Base-by-base conservation (phyloP, 2,888 invertebrate genomes). In the Arge pagana region DNA sequence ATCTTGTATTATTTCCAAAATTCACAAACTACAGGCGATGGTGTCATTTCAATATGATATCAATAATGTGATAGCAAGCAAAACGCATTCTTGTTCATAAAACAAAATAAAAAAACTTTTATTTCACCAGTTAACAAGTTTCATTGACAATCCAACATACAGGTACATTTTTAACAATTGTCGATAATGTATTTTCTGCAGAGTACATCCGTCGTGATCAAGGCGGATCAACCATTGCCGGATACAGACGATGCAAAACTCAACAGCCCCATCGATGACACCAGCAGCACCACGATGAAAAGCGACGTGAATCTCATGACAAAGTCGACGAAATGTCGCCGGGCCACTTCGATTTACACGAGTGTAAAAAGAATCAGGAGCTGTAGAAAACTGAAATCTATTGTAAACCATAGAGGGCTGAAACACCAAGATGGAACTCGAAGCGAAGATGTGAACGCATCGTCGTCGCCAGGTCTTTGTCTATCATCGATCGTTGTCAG, bases 281-380 rank as follows among this genome's bases (percentile, higher is more conserved):
- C 56, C 15, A 18, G 57, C 21, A 62, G 55, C 10, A 59, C 56
- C 33, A 54, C 57, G 1, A 30, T 63, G 35, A 70, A 60, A 43
- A 60, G 53, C 23, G 67, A 63, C 21, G 59, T 55, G 10, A 64
- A 56, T 37, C 18, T 63, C 4, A 36, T 59, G 19, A 64, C 61
- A 42, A 71, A 70, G 13, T 33, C 66, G 10, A 61, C 63, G n/a
- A 66, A 67, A 6, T 52, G 66, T 10, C 65, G 68, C 19, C 63
- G 67, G 4, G 57, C 64, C 4, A 60, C 67, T 2, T 65, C 69
- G 3, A 54, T 72, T 23, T 72, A 66, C 43, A 60, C 67, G 3
- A 59, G 62, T 2, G 61, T 71, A 3, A 72, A 71, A 50, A 64
- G 70, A 41, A 66, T 71, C 3, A 72, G 68, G 51, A 64, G 50